Conservation (phyloP, 2,888 invertebrate species). For the Erebia epiphron region DNA sequence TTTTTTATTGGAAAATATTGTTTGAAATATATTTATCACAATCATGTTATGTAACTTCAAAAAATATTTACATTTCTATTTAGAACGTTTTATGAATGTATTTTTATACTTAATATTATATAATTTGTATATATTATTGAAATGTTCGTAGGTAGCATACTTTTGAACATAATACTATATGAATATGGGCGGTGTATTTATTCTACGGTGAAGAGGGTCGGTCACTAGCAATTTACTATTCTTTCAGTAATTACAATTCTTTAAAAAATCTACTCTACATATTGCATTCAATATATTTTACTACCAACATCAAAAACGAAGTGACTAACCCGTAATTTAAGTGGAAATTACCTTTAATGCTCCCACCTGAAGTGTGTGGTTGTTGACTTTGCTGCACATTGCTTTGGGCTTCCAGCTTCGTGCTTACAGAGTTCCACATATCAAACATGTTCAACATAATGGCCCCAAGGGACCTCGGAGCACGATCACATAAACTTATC, state of each 20-base stretch:
- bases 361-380: slow-evolving; percentile 91
- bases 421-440: slow-evolving; percentile 91
- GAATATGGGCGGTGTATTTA: neutral
- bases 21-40: neutral
- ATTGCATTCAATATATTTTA: neutral
- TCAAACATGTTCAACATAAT: slow-evolving; percentile 88
- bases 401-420: slow-evolving; percentile 87
- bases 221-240: slow-evolving; percentile 10
- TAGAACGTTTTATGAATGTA: neutral
- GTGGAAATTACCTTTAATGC: slow-evolving; percentile 89
- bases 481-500: slow-evolving; percentile 54
- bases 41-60: neutral
- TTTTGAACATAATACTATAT: neutral
- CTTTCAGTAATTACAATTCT: neutral
- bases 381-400: slow-evolving; percentile 86
- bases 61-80: neutral
- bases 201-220: neutral
- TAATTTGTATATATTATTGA: too few species aligned
- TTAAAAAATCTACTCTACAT: too few species aligned
- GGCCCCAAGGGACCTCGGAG: slow-evolving; percentile 50
- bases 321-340: slow-evolving; percentile 51
- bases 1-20: too few species aligned
- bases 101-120: neutral
- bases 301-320: slow-evolving; percentile 1
- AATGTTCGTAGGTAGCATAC: too few species aligned